Conservation (phyloP, 2,797 vertebrate species). For the Arrhamphus sclerolepis region DNA sequence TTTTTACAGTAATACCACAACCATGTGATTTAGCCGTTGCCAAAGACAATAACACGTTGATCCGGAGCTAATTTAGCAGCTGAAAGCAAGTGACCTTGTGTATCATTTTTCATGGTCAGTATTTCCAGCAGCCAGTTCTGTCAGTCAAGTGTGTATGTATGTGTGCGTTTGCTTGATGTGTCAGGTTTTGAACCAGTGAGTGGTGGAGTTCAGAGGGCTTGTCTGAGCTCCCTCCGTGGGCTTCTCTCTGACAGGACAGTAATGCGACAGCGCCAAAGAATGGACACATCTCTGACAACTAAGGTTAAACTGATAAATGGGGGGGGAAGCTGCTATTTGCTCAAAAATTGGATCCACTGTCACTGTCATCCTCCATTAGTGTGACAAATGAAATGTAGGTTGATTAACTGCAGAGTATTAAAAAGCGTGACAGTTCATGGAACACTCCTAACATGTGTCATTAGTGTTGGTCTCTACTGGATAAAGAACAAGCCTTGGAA, state of each 20-base stretch:
- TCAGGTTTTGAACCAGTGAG: slow-evolving; percentile 72
- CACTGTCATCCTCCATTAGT: slow-evolving; percentile 18
- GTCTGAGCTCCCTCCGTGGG: slow-evolving; percentile 73
- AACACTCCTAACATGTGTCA: slow-evolving; percentile 4
- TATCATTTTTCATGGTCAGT: slow-evolving; percentile 52
- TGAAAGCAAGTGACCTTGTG: slow-evolving; percentile 53
- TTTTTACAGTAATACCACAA: too few relatives aligned
- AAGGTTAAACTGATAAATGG: slow-evolving; percentile 59
- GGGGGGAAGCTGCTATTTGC: slow-evolving; percentile 43
- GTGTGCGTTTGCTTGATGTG: slow-evolving; percentile 54
- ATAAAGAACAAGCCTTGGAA: not conserved
- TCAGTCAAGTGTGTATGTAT: slow-evolving; percentile 43
- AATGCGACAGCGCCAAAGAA: slow-evolving; percentile 63
- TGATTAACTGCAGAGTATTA: slow-evolving; percentile 14
- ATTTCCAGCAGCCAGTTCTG: slow-evolving; percentile 59
- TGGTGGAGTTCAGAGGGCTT: slow-evolving; percentile 80
- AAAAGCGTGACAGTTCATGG: not conserved
- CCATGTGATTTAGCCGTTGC: not conserved
- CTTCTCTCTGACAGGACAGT: slow-evolving; percentile 64
- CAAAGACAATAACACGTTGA: not conserved
- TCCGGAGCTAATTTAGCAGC: not conserved
- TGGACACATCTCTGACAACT: slow-evolving; percentile 63
- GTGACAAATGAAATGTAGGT: slow-evolving; percentile 2
- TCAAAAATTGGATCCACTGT: slow-evolving; percentile 27
- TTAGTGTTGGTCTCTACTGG: slow-evolving; percentile 2